Evolutionary conservation across 2,888 invertebrate species (phyloP).

Genomic region (Muscina levida): DNA sequence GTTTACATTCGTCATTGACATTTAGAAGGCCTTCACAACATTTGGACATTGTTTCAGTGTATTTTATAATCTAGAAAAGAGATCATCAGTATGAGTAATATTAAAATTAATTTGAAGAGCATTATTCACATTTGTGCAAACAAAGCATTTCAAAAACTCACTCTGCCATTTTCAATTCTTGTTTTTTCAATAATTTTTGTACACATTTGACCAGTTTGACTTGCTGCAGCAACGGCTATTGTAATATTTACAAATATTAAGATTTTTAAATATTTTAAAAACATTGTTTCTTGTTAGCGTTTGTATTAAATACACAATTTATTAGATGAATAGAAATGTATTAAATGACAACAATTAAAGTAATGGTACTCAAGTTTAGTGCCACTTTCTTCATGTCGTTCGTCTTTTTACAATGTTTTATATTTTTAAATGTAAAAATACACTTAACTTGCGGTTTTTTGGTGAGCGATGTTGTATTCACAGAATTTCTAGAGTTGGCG

Average conservation of each 20-base stretch:
- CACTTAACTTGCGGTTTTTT: too few relatives aligned
- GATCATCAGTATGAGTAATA: background rate
- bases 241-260: background rate
- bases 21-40: conserved; percentile 33
- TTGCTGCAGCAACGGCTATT: background rate
- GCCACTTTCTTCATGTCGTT: too few relatives aligned
- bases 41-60: background rate
- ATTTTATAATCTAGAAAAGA: background rate
- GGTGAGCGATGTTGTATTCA: too few relatives aligned
- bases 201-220: background rate
- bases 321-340: too few relatives aligned
- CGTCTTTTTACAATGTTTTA: too few relatives aligned
- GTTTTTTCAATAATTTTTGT: background rate
- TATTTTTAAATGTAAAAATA: too few relatives aligned
- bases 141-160: conserved; percentile 20
- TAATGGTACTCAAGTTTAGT: too few relatives aligned
- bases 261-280: background rate
- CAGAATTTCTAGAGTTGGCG: too few relatives aligned
- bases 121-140: too few relatives aligned
- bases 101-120: background rate
- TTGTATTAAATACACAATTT: too few relatives aligned
- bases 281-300: too few relatives aligned
- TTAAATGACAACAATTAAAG: too few relatives aligned
- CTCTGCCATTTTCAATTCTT: background rate
- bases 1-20: conserved; percentile 25